These are phyloP conservation scores for Tenrec ecaudatus DNA, from an alignment of 2,113 vertebrate species.

Conservation along the genomic window DNA sequence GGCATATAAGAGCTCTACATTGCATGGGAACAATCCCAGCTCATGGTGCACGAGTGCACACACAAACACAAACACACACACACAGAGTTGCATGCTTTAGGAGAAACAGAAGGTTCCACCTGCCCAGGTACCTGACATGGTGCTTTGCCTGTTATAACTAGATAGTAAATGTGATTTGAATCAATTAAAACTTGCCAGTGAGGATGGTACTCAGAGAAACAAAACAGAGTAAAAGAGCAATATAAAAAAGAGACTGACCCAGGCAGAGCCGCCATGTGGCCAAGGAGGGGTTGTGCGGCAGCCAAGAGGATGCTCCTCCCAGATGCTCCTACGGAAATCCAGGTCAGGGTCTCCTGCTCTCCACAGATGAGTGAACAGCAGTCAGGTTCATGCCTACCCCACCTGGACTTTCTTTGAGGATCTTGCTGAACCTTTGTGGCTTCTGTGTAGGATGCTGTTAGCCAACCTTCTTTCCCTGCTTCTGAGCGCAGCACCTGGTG, in stretches of 20 bases:
- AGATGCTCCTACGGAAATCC: not conserved
- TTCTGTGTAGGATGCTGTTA: not conserved
- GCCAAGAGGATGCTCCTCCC: not conserved
- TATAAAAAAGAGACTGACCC: not conserved
- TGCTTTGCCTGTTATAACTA: not conserved
- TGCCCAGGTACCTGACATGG: not conserved
- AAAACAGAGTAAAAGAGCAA: not conserved
- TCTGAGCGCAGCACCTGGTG: not conserved
- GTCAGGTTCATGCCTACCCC: not conserved
- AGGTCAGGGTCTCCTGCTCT: not conserved
- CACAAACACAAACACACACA: no score
- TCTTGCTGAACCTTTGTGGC: not conserved
- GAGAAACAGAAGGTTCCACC: not conserved
- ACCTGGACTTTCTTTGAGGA: not conserved
- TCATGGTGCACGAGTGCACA: no score
- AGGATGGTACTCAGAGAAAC: not conserved
- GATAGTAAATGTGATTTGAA: not conserved
- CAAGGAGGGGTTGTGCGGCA: not conserved
- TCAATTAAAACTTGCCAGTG: not conserved
- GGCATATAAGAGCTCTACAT: not conserved
- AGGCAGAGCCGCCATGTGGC: not conserved
- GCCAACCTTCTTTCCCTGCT: not conserved
- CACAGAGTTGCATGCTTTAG: not conserved
- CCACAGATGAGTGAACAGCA: not conserved
- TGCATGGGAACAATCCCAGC: not conserved